These are phyloP conservation scores for Cyrtonyx montezumae DNA, from an alignment of 2,113 vertebrate species.

Conservation along the genomic window DNA sequence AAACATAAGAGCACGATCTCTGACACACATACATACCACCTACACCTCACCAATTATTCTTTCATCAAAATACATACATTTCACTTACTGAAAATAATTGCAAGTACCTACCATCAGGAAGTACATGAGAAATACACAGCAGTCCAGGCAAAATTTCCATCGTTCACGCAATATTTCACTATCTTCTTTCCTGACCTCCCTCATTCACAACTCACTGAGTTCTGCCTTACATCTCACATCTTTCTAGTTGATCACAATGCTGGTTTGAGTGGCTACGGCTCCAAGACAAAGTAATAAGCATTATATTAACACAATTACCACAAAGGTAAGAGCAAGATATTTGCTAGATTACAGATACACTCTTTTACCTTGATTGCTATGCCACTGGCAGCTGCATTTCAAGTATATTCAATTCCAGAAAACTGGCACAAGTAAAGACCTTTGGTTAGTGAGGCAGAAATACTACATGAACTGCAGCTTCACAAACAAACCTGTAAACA, in stretches of 20 bases:
- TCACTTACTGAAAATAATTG: background rate
- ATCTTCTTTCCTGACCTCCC: background rate
- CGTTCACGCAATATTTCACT: background rate
- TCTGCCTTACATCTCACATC: background rate
- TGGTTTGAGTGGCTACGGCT: background rate
- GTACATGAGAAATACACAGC: background rate
- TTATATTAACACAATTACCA: background rate
- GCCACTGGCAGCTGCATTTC: background rate
- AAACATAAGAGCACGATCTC: background rate
- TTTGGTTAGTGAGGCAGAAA: background rate
- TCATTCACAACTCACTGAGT: background rate
- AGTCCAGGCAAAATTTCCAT: background rate
- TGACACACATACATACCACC: accelerated
- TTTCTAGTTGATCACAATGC: accelerated
- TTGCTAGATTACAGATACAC: background rate
- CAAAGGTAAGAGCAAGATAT: background rate
- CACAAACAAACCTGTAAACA: background rate
- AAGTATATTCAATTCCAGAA: background rate
- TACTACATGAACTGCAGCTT: background rate
- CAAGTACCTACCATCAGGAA: background rate
- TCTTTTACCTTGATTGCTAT: background rate
- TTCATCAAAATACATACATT: background rate
- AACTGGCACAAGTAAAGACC: background rate
- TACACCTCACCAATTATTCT: background rate
- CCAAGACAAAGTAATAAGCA: background rate